These are phyloP conservation scores for Excalfactoria chinensis DNA, from an alignment of 2,113 vertebrate genomes.

Conservation along the genomic window DNA sequence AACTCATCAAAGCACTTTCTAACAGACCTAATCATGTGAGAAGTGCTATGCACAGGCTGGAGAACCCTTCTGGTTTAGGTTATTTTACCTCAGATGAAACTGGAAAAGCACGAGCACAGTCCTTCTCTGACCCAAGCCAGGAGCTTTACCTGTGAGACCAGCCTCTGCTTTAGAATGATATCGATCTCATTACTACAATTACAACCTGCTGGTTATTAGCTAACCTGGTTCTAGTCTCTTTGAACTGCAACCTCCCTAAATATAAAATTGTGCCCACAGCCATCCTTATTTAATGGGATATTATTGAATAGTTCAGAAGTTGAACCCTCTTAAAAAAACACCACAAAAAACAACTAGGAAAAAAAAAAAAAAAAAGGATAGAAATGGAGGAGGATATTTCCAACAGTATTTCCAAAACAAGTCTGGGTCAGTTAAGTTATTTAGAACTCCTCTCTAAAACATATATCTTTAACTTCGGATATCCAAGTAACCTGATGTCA, in stretches of 20 bases:
- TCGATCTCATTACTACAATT: slow-evolving; percentile 36
- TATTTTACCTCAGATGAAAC: neutral
- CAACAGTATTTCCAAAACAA: neutral
- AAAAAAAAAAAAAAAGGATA: neutral
- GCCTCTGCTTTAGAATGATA: slow-evolving; percentile 32
- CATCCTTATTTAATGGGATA: neutral
- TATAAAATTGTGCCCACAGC: neutral
- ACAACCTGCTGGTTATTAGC: slow-evolving; percentile 13
- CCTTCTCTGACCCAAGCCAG: neutral
- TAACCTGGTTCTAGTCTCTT: neutral
- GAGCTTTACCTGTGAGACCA: neutral
- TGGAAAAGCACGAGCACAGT: neutral
- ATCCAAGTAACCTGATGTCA: neutral
- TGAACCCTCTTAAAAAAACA: neutral
- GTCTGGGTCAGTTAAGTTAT: neutral
- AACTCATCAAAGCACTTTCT: neutral
- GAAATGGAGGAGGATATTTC: neutral
- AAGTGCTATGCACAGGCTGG: neutral
- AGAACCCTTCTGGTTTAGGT: neutral
- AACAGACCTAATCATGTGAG: neutral
- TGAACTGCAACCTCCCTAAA: slow-evolving; percentile 3
- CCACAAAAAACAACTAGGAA: neutral
- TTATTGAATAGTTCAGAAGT: neutral
- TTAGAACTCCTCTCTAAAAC: neutral
- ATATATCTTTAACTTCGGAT: neutral